Percentiles rank a stretch among this genome's conserved stretches.
These are phyloP conservation scores for Platorchestia sp. DNA, from an alignment of 1,140 invertebrate species.

Conservation along the genomic window DNA sequence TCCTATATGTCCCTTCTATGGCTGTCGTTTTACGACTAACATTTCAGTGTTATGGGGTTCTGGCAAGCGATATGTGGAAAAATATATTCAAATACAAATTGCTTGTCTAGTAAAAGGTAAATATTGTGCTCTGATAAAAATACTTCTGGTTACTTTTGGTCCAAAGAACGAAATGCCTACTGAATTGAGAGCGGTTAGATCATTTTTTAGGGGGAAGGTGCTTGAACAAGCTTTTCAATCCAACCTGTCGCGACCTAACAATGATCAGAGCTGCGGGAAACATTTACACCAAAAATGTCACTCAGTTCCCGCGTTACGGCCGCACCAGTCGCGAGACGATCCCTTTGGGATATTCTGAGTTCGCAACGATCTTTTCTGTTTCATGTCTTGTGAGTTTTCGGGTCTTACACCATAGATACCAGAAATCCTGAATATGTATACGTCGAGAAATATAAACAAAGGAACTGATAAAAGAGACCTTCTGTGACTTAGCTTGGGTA, in stretches of 20 bases:
- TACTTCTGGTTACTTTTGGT: no score
- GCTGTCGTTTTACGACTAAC: no score
- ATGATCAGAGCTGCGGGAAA: neutral
- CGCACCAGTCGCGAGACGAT: neutral
- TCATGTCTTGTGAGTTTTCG: neutral
- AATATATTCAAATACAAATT: no score
- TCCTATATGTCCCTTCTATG: no score
- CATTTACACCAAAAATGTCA: neutral
- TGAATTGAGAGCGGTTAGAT: neutral
- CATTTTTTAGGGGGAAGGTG: neutral
- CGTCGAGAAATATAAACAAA: no score
- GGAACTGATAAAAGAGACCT: no score
- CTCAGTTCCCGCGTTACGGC: neutral
- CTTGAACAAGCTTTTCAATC: neutral
- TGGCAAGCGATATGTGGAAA: no score
- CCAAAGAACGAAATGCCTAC: neutral
- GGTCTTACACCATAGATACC: neutral
- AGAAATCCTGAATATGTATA: no score
- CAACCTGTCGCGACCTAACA: neutral
- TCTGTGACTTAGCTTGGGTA: no score
- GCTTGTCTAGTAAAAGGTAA: no score
- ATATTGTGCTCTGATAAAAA: no score
- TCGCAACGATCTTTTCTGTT: neutral
- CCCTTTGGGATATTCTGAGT: neutral
- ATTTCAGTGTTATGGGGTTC: no score